Percentiles rank a stretch among this genome's conserved stretches.
phyloP scores from a whole-genome alignment of 2,797 vertebrate genomes.

The Pachyuromys duprasi region DNA sequence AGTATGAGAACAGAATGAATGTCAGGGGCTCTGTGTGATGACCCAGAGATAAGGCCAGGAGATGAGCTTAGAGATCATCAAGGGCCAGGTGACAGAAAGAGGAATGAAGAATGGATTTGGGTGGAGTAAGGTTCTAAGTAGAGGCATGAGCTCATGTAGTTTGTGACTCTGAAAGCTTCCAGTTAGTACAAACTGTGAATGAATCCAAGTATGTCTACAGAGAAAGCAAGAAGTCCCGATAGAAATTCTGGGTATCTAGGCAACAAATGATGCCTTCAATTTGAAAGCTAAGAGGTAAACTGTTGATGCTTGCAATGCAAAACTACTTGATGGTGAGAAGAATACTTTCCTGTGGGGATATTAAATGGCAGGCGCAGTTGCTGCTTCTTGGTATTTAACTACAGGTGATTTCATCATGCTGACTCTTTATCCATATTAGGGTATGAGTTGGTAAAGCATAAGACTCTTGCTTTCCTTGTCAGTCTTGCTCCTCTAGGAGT shows the following conservation, averaged over 20 bases:
- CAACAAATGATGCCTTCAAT: not conserved
- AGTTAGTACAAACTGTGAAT: not conserved
- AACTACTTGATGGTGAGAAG: not conserved
- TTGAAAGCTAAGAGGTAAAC: not conserved
- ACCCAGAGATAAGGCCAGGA: not conserved
- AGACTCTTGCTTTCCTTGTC: conserved; percentile 46
- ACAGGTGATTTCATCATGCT: not conserved
- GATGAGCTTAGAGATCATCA: not conserved
- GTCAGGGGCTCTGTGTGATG: not conserved
- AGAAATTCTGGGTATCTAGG: not conserved
- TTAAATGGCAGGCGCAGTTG: not conserved
- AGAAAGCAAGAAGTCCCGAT: not conserved
- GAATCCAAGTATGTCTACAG: not conserved
- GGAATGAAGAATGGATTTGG: not conserved
- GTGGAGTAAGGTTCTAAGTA: not conserved
- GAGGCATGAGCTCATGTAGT: not conserved
- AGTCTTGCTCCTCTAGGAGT: conserved; percentile 41
- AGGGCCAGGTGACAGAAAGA: no score
- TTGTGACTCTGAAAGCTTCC: not conserved
- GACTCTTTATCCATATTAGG: conserved; percentile 45
- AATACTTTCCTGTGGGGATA: not conserved
- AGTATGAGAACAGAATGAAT: not conserved
- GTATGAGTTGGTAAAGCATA: not conserved
- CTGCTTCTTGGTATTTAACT: conserved; percentile 1
- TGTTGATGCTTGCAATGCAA: not conserved